phyloP scores from a whole-genome alignment of 2,113 vertebrate genomes.

The Polypterus bichir region DNA sequence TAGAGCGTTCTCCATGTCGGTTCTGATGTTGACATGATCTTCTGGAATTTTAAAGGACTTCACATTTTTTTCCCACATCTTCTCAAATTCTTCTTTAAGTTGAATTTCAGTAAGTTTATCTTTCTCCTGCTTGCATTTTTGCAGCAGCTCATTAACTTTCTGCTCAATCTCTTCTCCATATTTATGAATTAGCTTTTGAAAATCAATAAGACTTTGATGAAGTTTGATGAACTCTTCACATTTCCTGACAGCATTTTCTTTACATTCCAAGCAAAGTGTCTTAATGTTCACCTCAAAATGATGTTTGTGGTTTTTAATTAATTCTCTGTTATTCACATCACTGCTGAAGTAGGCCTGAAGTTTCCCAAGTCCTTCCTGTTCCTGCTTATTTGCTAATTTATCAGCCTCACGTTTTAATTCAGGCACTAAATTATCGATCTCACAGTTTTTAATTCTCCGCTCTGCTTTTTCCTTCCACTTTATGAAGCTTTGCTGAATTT shows the following conservation, averaged over 20 bases:
- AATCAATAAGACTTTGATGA: conserved; percentile 3
- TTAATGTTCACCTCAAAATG: conserved; percentile 16
- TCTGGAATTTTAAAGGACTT: conserved; percentile 10
- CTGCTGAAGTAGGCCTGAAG: conserved; percentile 14
- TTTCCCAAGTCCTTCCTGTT: no score
- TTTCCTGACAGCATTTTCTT: conserved; percentile 2
- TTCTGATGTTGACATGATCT: neutral
- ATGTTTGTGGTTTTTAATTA: conserved; percentile 19
- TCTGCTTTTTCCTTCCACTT: conserved; percentile 12
- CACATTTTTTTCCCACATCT: conserved; percentile 7
- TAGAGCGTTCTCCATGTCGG: conserved; percentile 1
- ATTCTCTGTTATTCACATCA: conserved; percentile 1
- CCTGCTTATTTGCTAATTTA: neutral
- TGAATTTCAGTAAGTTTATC: neutral
- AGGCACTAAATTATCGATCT: no score
- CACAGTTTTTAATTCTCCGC: conserved; percentile 13
- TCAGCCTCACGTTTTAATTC: neutral
- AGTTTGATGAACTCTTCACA: conserved; percentile 6
- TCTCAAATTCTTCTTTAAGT: conserved; percentile 9
- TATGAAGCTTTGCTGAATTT: conserved; percentile 15
- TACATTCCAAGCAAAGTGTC: conserved; percentile 12
- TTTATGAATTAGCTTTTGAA: conserved; percentile 1
- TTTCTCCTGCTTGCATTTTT: conserved; percentile 4
- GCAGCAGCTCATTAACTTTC: conserved; percentile 14
- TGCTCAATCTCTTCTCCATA: conserved; percentile 15